Evolutionary conservation across 2,888 invertebrate species (phyloP).

Genomic region (Tenodera sinensis): DNA sequence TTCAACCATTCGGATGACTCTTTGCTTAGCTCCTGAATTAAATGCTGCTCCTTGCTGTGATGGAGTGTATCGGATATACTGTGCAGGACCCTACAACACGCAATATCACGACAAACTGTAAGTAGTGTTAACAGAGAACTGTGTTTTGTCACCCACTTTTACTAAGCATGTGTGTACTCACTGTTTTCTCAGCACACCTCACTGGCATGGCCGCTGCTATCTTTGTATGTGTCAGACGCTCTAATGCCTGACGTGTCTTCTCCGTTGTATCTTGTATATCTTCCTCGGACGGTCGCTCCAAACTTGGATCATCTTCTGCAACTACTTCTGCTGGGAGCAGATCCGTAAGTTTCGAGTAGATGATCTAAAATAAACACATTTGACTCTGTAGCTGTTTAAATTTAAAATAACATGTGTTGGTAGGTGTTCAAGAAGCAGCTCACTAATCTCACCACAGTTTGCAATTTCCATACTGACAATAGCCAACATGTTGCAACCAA

Average conservation of each 20-base stretch:
- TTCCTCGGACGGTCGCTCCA: conserved; percentile 87
- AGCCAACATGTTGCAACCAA: too few relatives aligned
- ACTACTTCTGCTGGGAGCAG: conserved; percentile 86
- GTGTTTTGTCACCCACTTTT: too few relatives aligned
- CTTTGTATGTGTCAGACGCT: conserved; percentile 83
- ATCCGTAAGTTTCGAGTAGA: conserved; percentile 92
- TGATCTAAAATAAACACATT: conserved; percentile 58
- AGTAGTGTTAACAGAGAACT: too few relatives aligned
- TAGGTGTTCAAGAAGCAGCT: too few relatives aligned
- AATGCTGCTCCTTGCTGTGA: conserved; percentile 93
- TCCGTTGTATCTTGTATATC: conserved; percentile 86
- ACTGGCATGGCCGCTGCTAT: conserved; percentile 97
- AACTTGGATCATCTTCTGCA: conserved; percentile 83
- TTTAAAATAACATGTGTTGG: too few relatives aligned
- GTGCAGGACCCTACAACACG: conserved; percentile 71
- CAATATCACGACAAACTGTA: too few relatives aligned
- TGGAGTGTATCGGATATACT: conserved; percentile 97
- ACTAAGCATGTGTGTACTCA: conserved; percentile 49
- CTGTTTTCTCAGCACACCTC: conserved; percentile 85
- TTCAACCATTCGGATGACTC: conserved; percentile 94
- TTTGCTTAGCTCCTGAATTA: conserved; percentile 95
- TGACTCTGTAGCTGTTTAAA: too few relatives aligned
- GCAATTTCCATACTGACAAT: too few relatives aligned
- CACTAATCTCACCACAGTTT: too few relatives aligned
- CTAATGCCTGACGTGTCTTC: conserved; percentile 80